Evolutionary conservation across 2,797 vertebrate genomes (phyloP).

Genomic region (Stomatorhinus walkeri): DNA sequence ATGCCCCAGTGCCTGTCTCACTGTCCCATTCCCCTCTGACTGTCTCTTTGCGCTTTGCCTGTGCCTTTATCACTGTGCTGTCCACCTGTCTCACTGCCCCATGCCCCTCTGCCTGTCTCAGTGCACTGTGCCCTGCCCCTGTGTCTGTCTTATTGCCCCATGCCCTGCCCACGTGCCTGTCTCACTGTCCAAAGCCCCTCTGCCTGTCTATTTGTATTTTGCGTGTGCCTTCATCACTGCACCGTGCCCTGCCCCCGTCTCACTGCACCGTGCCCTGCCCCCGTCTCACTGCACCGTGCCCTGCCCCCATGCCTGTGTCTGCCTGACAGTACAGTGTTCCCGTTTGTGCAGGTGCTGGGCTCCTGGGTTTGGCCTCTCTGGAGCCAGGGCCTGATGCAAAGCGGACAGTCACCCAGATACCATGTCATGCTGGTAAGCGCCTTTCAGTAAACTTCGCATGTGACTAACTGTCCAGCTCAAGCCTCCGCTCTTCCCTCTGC

Average conservation of each 20-base stretch:
- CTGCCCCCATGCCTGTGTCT: background rate
- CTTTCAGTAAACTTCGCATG: background rate
- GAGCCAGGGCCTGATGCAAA: constrained; percentile 60
- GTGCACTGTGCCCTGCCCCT: background rate
- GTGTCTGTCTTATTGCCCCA: background rate
- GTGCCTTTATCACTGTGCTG: too few species aligned
- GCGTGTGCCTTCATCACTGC: background rate
- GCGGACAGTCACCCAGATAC: constrained; percentile 64
- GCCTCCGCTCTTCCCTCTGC: background rate
- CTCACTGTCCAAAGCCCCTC: too few species aligned
- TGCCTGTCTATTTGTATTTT: too few species aligned
- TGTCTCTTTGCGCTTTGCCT: background rate
- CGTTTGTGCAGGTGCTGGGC: constrained; percentile 65
- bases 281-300: too few species aligned
- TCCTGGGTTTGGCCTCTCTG: constrained; percentile 71
- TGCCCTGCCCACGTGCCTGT: background rate
- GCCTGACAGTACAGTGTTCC: background rate
- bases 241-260: background rate
- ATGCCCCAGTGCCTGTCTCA: background rate
- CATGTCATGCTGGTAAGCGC: constrained; percentile 80
- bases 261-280: background rate
- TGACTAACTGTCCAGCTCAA: background rate
- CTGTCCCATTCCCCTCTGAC: background rate
- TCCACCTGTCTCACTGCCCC: too few species aligned
- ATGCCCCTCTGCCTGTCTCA: background rate